Evolutionary conservation across 2,113 vertebrate species (phyloP), one percentile per base, ranked within the genome.

Genomic region (Sterrhoptilus dennistouni): DNA sequence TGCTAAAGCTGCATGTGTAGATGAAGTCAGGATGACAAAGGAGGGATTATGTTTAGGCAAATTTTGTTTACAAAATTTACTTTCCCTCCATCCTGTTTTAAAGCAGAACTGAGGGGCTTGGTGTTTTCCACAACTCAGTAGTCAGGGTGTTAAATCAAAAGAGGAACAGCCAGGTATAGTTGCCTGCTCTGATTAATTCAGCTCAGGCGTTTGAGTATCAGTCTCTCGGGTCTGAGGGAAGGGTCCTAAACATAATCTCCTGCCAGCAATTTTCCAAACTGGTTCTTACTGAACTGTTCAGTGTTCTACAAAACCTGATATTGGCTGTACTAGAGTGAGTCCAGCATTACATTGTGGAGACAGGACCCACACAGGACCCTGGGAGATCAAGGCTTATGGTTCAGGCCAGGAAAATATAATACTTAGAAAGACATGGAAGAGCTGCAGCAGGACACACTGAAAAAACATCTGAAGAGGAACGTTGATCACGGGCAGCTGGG

Each of bases 61-160:
- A 75, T 81, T 93, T 83, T 83, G 60, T 71, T 87, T 95, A 94
- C 12, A 64, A 31, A 25, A n/a, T n/a, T n/a, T n/a, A n/a, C n/a
- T 74, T 92, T 52, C 2, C 12, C 11, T 4, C 1, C 5, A 27
- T 10, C 7, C 31, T 23, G 22, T 36, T 84, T 49, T 50, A 70
- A 61, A 64, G 33, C 24, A 88, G 80, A 94, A 74, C 18, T 1
- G 2, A 28, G 11, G 31, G 3, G 3, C 29, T 70, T 2, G 1
- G 38, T 29, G 42, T 89, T 89, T 89, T 71, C 49, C 60, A 40
- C 24, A 83, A 31, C 23, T 92, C 40, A 49, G 59, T 18, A 83
- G 17, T 25, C 45, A 53, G 36, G 18, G 11, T 42, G 15, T 53
- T 53, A 49, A 76, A 45, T 45, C 17, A 57, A 72, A 86, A 74